These are phyloP conservation scores for Drosophila nr. perissopoda DNA, from an alignment of 2,888 invertebrate species.

Conservation along the genomic window DNA sequence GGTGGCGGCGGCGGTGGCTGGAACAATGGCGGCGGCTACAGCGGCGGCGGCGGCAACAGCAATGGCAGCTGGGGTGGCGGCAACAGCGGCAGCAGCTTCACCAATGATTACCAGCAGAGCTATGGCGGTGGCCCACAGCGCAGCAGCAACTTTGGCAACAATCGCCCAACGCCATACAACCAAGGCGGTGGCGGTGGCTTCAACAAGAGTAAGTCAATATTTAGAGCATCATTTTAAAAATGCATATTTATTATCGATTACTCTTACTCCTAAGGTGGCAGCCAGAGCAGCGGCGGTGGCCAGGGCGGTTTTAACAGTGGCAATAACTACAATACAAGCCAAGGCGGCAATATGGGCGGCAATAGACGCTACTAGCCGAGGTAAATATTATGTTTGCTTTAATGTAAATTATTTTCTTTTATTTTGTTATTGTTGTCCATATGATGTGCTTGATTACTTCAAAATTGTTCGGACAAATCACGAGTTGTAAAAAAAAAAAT, in stretches of 20 bases:
- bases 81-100: conserved; percentile 74
- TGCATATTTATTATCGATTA: background rate
- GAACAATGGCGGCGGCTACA: conserved; percentile 84
- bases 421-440: conserved; percentile 10
- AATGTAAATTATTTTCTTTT: background rate
- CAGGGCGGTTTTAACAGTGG: conserved; percentile 70
- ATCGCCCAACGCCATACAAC: conserved; percentile 81
- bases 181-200: conserved; percentile 73
- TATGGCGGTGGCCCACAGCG: conserved; percentile 94
- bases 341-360: conserved; percentile 80
- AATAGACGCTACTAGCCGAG: conserved; percentile 82
- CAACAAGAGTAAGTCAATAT: conserved; percentile 71
- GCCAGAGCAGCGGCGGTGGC: conserved; percentile 66
- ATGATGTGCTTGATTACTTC: conserved; percentile 21
- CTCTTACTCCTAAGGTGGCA: conserved; percentile 58
- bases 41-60: conserved; percentile 85
- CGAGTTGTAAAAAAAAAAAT: conserved; percentile 20
- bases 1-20: conserved; percentile 85
- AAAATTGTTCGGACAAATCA: conserved; percentile 37
- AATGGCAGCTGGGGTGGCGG: conserved; percentile 88
- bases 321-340: conserved; percentile 80
- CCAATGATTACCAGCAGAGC: conserved; percentile 91
- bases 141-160: conserved; percentile 84
- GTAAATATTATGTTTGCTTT: conserved; percentile 57
- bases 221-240: too few species aligned